These are phyloP conservation scores for Microctonus aethiopoides DNA, from an alignment of 2,888 invertebrate genomes.

Conservation along the genomic window DNA sequence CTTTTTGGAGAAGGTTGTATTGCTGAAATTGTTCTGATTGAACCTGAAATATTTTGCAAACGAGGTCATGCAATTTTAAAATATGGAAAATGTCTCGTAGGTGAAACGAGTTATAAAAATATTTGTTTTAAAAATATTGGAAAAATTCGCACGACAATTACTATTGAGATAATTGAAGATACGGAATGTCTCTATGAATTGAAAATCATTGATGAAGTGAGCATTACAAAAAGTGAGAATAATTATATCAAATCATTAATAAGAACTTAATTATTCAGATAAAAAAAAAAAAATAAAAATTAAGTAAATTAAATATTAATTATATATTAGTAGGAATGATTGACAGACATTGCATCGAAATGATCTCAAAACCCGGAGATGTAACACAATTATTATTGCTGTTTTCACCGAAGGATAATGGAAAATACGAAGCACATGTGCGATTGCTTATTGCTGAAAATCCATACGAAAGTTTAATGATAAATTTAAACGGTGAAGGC, in stretches of 20 bases:
- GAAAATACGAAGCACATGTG: slow-evolving; percentile 54
- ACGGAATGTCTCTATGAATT: slow-evolving; percentile 39
- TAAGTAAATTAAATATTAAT: background rate
- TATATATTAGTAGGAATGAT: slow-evolving; percentile 24
- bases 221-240: no score
- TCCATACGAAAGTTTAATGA: slow-evolving; percentile 70
- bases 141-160: slow-evolving; percentile 61
- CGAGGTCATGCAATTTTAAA: slow-evolving; percentile 50
- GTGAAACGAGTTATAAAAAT: slow-evolving; percentile 43
- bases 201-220: slow-evolving; percentile 16
- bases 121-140: slow-evolving; percentile 65
- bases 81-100: slow-evolving; percentile 61
- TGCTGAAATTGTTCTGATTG: slow-evolving; percentile 64
- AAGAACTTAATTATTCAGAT: background rate
- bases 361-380: slow-evolving; percentile 52
- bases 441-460: slow-evolving; percentile 69
- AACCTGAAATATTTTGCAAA: slow-evolving; percentile 52
- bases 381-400: slow-evolving; percentile 54
- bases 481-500: slow-evolving; percentile 68
- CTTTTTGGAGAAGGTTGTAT: slow-evolving; percentile 66
- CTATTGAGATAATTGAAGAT: slow-evolving; percentile 62
- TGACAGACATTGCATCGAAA: slow-evolving; percentile 35
- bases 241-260: background rate
- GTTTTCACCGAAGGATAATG: slow-evolving; percentile 58
- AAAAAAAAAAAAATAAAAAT: background rate